A percentile compares a stretch with the other conserved stretches of the same genome.
phyloP scores from a whole-genome alignment of 2,797 vertebrate species.

The Pogonophryne albipinna region DNA sequence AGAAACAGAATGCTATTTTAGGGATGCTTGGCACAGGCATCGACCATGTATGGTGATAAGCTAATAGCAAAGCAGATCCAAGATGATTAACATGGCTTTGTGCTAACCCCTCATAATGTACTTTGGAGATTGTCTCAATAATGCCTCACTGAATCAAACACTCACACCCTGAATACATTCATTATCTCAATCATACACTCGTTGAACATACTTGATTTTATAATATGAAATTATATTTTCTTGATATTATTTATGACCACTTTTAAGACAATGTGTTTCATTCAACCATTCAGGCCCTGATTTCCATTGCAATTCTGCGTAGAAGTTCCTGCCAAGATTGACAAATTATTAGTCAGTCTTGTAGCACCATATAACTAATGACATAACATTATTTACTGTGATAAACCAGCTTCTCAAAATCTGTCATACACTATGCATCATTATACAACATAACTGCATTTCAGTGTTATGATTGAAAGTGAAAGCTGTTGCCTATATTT shows the following conservation, averaged over 20 bases:
- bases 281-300: neutral
- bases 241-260: neutral
- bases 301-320: neutral
- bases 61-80: slow-evolving; percentile 19
- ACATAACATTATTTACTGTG: neutral
- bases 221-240: neutral
- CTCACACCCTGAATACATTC: neutral
- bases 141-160: neutral
- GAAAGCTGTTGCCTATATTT: too few relatives aligned
- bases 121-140: neutral
- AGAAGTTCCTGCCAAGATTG: neutral
- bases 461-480: too few relatives aligned
- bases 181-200: neutral
- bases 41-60: slow-evolving; percentile 11
- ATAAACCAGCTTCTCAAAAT: neutral
- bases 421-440: too few relatives aligned
- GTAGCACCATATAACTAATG: too few relatives aligned
- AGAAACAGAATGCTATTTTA: slow-evolving; percentile 9
- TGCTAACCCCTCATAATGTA: slow-evolving; percentile 1
- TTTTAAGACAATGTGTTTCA: neutral
- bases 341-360: neutral
- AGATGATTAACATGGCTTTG: slow-evolving; percentile 13
- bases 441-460: too few relatives aligned
- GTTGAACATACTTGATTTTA: neutral
- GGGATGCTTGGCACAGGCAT: neutral